Percentiles rank a stretch among this genome's conserved stretches.
phyloP scores from a whole-genome alignment of 2,797 vertebrate genomes.

The Poecilia gillii region DNA sequence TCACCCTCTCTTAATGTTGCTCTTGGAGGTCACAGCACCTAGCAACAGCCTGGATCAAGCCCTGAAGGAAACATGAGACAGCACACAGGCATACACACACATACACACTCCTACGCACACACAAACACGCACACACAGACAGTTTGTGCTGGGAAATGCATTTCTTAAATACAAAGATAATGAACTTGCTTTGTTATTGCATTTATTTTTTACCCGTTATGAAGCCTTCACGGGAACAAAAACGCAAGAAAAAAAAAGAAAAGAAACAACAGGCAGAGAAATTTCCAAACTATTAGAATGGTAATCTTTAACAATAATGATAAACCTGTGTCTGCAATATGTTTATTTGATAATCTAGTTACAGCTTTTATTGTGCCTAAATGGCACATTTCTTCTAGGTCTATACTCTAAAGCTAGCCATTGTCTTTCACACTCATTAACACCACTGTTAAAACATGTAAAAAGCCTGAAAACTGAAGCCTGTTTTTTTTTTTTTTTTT shows the following conservation, averaged over 20 bases:
- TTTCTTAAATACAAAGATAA: slow-evolving; percentile 28
- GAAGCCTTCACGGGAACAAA: neutral
- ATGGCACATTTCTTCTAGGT: neutral
- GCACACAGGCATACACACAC: slow-evolving; percentile 25
- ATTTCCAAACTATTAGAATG: neutral
- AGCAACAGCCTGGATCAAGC: slow-evolving; percentile 69
- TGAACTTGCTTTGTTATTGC: slow-evolving; percentile 5
- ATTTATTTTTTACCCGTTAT: neutral
- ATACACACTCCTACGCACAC: slow-evolving; percentile 16
- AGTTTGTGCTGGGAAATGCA: slow-evolving; percentile 29
- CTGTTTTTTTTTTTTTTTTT: neutral
- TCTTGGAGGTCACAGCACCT: slow-evolving; percentile 70
- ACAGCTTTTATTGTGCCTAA: neutral
- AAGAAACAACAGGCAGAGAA: neutral
- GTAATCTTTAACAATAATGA: no score
- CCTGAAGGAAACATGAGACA: slow-evolving; percentile 64
- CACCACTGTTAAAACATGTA: neutral
- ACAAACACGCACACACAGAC: slow-evolving; percentile 30
- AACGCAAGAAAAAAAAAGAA: neutral
- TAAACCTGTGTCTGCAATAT: neutral
- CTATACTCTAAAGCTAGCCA: neutral
- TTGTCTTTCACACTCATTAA: neutral
- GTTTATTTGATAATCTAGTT: neutral
- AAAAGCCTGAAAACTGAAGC: neutral
- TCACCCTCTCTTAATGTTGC: slow-evolving; percentile 70